Percentiles rank a stretch among this genome's conserved stretches.
Conservation (phyloP, 2,888 invertebrate genomes). For the Agrochola circellaris region DNA sequence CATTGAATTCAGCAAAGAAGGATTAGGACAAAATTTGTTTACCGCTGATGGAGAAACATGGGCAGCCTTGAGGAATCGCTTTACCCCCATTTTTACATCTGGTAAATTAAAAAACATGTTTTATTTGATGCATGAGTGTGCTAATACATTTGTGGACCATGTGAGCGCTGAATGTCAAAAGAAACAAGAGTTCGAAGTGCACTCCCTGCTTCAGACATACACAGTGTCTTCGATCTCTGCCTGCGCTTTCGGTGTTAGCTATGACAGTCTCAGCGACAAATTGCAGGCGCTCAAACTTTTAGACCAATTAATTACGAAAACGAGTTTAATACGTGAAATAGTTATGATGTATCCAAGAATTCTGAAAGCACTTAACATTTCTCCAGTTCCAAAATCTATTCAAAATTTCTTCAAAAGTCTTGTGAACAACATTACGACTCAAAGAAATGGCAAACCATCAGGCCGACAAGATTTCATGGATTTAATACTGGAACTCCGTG, state of each 20-base stretch:
- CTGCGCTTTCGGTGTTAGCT: conserved; percentile 75
- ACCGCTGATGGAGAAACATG: conserved; percentile 76
- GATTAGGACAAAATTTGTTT: conserved; percentile 77
- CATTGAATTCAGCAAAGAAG: conserved; percentile 73
- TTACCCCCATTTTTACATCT: conserved; percentile 79
- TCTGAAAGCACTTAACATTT: conserved; percentile 69
- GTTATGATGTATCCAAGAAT: conserved; percentile 76
- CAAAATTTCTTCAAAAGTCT: conserved; percentile 69
- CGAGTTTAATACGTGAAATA: conserved; percentile 62
- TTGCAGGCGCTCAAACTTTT: conserved; percentile 51
- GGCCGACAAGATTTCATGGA: conserved; percentile 78
- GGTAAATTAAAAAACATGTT: conserved; percentile 81
- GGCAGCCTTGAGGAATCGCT: conserved; percentile 72
- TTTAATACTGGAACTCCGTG: conserved; percentile 73
- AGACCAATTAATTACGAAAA: conserved; percentile 55
- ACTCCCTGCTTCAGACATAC: conserved; percentile 70
- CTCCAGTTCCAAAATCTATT: conserved; percentile 68
- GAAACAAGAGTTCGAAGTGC: conserved; percentile 67
- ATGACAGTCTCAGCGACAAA: conserved; percentile 65
- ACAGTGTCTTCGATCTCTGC: conserved; percentile 73
- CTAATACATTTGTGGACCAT: conserved; percentile 70
- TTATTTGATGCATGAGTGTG: conserved; percentile 72
- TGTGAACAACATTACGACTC: conserved; percentile 64
- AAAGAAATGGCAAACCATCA: conserved; percentile 72
- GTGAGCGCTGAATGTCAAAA: conserved; percentile 53